Conservation (phyloP, 2,113 vertebrate genomes). For the Hemiscyllium ocellatum region DNA sequence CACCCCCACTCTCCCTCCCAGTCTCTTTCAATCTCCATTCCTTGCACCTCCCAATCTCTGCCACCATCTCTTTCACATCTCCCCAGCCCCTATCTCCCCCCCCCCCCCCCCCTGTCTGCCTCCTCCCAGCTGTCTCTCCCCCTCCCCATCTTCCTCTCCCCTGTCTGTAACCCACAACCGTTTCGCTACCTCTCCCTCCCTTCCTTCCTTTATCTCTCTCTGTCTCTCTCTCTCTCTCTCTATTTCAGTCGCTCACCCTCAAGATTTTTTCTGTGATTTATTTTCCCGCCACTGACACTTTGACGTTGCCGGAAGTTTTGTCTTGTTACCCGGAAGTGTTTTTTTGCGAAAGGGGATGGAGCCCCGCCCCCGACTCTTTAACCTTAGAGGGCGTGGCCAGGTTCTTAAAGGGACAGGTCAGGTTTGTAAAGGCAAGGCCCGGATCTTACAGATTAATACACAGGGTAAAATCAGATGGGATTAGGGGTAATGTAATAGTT, state of each 20-base stretch:
- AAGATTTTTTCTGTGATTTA: background rate
- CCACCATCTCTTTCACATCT: background rate
- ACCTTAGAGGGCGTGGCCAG: background rate
- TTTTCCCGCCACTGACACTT: background rate
- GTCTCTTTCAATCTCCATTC: background rate
- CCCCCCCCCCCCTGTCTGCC: background rate
- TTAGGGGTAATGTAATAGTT: no score
- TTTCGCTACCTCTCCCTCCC: background rate
- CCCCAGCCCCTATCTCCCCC: no score
- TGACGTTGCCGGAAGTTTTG: background rate
- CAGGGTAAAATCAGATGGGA: background rate
- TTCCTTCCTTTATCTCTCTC: no score
- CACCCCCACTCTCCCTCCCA: background rate
- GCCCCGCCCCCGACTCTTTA: no score
- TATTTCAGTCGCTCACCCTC: background rate
- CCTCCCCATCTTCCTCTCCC: no score
- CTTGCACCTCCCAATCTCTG: no score
- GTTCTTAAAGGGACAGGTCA: background rate
- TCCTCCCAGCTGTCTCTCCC: fast-evolving
- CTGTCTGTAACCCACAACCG: no score
- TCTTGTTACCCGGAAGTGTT: background rate
- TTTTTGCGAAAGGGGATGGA: no score
- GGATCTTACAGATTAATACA: background rate
- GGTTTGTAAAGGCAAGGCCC: background rate
- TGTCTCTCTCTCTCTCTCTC: background rate